Percentiles rank a stretch among this genome's conserved stretches.
phyloP scores from a whole-genome alignment of 2,113 vertebrate species.

The Empidonax traillii region DNA sequence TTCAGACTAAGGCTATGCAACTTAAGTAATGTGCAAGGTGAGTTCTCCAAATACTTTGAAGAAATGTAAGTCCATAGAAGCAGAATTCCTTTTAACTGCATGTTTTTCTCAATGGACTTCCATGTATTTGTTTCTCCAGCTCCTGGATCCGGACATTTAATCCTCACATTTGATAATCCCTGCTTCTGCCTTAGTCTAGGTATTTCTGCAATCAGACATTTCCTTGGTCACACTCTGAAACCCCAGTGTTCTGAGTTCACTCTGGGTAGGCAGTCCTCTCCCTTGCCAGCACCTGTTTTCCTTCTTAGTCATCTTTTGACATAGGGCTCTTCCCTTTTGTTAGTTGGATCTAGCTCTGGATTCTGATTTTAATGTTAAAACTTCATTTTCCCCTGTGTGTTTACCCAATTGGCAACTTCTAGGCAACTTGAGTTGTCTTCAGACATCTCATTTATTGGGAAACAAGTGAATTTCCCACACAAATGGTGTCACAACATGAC shows the following conservation, averaged over 20 bases:
- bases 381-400: not conserved
- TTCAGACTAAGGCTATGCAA: not conserved
- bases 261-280: not conserved
- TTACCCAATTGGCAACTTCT: accelerated
- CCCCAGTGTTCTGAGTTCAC: accelerated
- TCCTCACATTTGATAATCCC: not conserved
- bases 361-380: not conserved
- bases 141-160: not conserved
- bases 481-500: not conserved
- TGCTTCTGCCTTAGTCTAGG: not conserved
- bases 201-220: not conserved
- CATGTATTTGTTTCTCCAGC: not conserved
- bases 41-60: not conserved
- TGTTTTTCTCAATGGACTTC: not conserved
- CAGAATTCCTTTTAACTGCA: not conserved
- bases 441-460: not conserved
- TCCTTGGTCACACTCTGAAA: not conserved
- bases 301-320: not conserved
- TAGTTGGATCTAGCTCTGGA: not conserved
- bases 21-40: not conserved
- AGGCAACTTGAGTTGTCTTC: not conserved
- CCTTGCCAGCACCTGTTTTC: not conserved
- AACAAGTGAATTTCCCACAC: not conserved
- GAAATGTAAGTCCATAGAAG: not conserved
- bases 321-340: not conserved